phyloP scores from a whole-genome alignment of 2,797 vertebrate genomes.

The Tachyglossus aculeatus region DNA sequence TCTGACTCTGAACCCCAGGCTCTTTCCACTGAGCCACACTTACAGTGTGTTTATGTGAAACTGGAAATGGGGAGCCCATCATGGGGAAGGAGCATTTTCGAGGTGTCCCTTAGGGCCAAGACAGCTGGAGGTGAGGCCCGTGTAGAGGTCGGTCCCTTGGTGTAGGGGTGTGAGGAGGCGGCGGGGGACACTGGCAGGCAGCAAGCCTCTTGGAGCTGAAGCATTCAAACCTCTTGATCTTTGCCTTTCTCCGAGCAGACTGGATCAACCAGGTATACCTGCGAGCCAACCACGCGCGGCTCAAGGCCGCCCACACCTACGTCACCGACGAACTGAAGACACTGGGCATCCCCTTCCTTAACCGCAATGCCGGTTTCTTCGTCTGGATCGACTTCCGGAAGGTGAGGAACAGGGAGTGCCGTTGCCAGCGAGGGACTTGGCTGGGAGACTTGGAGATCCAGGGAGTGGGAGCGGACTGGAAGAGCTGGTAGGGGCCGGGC shows the following conservation, averaged over 20 bases:
- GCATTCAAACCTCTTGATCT: background rate
- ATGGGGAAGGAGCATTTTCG: no score
- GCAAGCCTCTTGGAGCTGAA: background rate
- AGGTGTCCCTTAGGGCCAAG: background rate
- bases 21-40: no score
- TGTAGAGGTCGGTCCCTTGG: background rate
- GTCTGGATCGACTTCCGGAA: constrained; percentile 90
- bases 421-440: accelerated
- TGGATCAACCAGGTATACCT: constrained; percentile 87
- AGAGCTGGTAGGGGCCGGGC: background rate
- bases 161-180: background rate
- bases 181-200: background rate
- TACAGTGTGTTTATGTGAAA: no score
- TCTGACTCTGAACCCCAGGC: no score
- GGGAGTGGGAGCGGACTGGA: background rate
- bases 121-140: background rate
- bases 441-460: background rate
- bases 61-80: no score
- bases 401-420: constrained; percentile 69
- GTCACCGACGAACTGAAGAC: constrained; percentile 79
- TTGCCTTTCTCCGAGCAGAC: constrained; percentile 70
- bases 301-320: constrained; percentile 82
- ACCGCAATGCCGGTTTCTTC: constrained; percentile 80
- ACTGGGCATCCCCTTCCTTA: constrained; percentile 82
- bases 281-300: constrained; percentile 77